Evolutionary conservation across 2,113 vertebrate species (phyloP).

Genomic region (Apeltes quadracus): DNA sequence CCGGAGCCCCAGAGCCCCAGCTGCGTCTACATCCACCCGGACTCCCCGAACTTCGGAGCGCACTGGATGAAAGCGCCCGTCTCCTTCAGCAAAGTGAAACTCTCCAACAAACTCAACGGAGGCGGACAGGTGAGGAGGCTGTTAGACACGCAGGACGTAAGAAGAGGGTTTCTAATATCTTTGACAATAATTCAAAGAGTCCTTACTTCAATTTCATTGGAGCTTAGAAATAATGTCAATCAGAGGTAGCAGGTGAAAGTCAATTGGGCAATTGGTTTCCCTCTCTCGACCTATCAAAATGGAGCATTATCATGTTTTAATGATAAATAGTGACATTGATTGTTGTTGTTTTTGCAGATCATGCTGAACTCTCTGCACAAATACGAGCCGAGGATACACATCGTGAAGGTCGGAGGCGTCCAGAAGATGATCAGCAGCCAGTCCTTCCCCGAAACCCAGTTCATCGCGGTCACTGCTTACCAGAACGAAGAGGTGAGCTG

Average conservation of each 20-base stretch:
- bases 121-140: constrained; percentile 80
- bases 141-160: not conserved
- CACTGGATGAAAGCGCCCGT: constrained; percentile 87
- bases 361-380: constrained; percentile 87
- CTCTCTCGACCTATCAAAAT: not conserved
- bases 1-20: constrained; percentile 85
- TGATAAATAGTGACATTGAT: not conserved
- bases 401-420: constrained; percentile 83
- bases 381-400: constrained; percentile 85
- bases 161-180: not conserved
- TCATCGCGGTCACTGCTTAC: constrained; percentile 85
- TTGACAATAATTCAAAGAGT: too few species aligned
- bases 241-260: not conserved
- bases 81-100: constrained; percentile 87
- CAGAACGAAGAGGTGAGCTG: constrained; percentile 83
- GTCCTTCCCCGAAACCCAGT: constrained; percentile 84
- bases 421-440: constrained; percentile 87
- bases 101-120: constrained; percentile 85
- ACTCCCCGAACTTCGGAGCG: constrained; percentile 85
- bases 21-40: constrained; percentile 87
- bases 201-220: too few species aligned
- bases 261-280: too few species aligned
- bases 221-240: too few species aligned
- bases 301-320: too few species aligned
- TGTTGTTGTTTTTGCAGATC: constrained; percentile 64